These are phyloP conservation scores for Chrysochloris asiatica DNA, from an alignment of 2,113 vertebrate genomes.

Conservation along the genomic window DNA sequence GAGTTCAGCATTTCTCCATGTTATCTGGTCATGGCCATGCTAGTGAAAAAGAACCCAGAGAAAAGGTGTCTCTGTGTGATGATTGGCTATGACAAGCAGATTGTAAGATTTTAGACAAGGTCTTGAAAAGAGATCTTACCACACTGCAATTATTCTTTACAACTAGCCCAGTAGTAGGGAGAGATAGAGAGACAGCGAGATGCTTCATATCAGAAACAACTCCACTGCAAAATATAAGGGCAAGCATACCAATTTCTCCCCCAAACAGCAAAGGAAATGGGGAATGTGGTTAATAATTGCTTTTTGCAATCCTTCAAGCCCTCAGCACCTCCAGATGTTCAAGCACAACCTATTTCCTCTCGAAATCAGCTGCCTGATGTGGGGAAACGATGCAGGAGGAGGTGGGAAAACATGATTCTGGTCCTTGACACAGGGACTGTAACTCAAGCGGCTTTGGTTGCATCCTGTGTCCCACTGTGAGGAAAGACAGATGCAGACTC, in stretches of 20 bases:
- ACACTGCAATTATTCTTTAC: background rate
- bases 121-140: background rate
- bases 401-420: slow-evolving; percentile 5
- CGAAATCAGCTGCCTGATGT: background rate
- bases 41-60: background rate
- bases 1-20: background rate
- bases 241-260: background rate
- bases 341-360: background rate
- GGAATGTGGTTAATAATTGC: background rate
- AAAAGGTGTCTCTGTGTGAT: background rate
- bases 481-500: slow-evolving; percentile 60
- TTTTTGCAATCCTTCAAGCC: background rate
- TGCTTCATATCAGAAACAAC: background rate
- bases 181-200: too few species aligned
- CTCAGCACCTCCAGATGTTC: background rate
- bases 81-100: background rate
- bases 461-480: background rate
- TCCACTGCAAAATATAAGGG: background rate
- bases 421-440: background rate
- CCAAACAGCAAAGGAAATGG: background rate
- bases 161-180: background rate
- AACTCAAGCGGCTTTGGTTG: slow-evolving; percentile 35
- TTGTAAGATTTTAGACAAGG: background rate
- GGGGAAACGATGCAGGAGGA: background rate
- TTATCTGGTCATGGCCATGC: background rate